A percentile compares a stretch with the other conserved stretches of the same genome.
phyloP scores from a whole-genome alignment of 2,888 invertebrate species.

The Melitaea athalia region DNA sequence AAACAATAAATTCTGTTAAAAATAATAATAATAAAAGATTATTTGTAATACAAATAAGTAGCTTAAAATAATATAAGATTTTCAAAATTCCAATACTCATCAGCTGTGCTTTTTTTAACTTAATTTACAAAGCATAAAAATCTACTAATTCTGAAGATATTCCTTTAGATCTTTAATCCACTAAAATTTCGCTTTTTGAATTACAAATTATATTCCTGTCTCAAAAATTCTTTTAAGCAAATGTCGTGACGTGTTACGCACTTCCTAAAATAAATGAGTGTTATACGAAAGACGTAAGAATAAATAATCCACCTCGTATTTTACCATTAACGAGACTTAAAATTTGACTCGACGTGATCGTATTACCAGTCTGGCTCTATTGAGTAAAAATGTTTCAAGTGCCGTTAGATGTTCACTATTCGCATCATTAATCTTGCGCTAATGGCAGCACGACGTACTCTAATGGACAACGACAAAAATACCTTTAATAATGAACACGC shows the following conservation, averaged over 20 bases:
- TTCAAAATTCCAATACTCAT: background rate
- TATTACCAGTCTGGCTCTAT: constrained; percentile 10
- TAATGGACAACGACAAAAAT: constrained; percentile 75
- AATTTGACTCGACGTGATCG: constrained; percentile 6
- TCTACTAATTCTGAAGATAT: background rate
- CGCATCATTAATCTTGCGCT: constrained; percentile 67
- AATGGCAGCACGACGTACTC: constrained; percentile 67
- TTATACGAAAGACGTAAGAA: background rate
- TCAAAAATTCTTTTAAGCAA: constrained; percentile 2
- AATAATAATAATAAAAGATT: too few species aligned
- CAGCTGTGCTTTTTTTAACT: background rate
- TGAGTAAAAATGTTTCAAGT: constrained; percentile 43
- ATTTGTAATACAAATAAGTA: too few species aligned
- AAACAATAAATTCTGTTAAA: too few species aligned
- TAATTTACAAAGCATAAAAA: background rate
- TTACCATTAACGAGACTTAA: background rate
- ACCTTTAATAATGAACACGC: constrained; percentile 66
- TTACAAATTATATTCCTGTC: background rate
- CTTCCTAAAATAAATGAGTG: background rate
- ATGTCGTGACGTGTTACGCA: background rate
- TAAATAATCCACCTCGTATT: background rate
- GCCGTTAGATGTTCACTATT: constrained; percentile 58
- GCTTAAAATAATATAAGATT: background rate
- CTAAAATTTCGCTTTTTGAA: constrained; percentile 1
- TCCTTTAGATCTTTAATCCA: background rate